Base-by-base conservation (phyloP, 2,113 vertebrate genomes). In the Coturnix japonica region DNA sequence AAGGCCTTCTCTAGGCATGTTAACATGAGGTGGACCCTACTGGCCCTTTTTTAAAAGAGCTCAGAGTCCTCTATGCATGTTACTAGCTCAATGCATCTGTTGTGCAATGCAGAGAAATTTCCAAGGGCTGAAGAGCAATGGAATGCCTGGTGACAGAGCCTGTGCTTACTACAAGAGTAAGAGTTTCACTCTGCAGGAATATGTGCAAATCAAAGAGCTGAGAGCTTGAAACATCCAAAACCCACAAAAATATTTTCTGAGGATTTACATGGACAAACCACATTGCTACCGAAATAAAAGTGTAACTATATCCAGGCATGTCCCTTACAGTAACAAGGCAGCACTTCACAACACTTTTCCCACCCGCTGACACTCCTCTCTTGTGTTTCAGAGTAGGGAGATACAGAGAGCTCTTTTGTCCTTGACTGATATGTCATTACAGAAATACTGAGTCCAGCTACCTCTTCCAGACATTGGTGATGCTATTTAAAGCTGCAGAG, bases 401-500 rank as follows among this genome's bases (percentile, higher is more conserved):
- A 46, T 74, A 30, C 67, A 73, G 59, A 82, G 35, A 72, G 16
- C 15, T 28, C 31, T 71, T 15, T 11, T 78, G 43, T 88, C 56
- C 83, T 93, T 78, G 56, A 4, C 61, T 88, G 46, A 28, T 1
- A 1, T 51, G 60, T 67, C 60, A 39, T 18, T 74, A 81, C 19
- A 74, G 67, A 85, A 91, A 63, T 60, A 22, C 30, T 0, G 1
- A 28, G 75, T 59, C 28, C 85, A 63, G 69, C 37, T 81, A 41
- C 53, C 31, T 79, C 75, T 75, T 8, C 10, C 39, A 79, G 47
- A 30, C 18, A 82, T 67, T 83, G 43, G 46, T 23, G 63, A 49
- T 80, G 71, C 85, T 85, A 71, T 80, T 90, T 93, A 87, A 90
- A 91, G 35, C 79, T 91, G 53, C 67, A 61, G 46, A 91, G 49